Base-by-base conservation (phyloP, 1,140 invertebrate genomes). In the Drosophila pseudoananassae region DNA sequence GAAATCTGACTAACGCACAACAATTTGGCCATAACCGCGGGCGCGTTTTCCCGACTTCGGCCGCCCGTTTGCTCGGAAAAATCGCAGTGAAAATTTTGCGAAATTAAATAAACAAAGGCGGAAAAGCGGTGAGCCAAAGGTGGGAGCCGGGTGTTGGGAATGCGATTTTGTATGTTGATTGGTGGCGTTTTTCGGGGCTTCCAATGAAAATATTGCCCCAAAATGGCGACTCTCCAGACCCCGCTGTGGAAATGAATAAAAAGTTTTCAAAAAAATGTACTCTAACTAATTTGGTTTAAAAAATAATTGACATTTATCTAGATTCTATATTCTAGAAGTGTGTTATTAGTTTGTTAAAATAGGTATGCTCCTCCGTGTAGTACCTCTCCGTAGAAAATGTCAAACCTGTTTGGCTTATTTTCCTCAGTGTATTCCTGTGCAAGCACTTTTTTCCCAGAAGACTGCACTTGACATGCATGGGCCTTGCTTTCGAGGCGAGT, bases 1-100 rank as follows among this genome's bases (percentile, higher is more conserved):
- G 78, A 90, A 90, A 90, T 87, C 76, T 87, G 81, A 90, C 87
- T 90, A 82, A 76, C 65, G 78, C 78, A 81, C 64, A 87, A 77
- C 73, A 85, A 76, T 87, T 90, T 78, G 78, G 77, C 69, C 88
- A 79, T 76, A 68, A 56, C 82, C 82, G 68, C 66, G 31, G 72
- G 87, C 78, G 60, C 65, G 46, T 87, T 81, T 84, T 84, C 40
- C 56, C 50, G 36, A 60, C 59, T 17, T 55, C 40, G 14, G 15
- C 38, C 20, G 38, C 43, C 51, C 50, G 58, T 27, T 57, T 55
- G 60, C 73, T 71, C 50, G 47, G 46, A 69, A 88, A 78, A 88
- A 78, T 78, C 61, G 61, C 82, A 78, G 60, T 51, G 63, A 72
- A 87, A 58, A 82, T 79, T 81, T 83, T 83, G 70, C 25, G 31